A percentile compares a stretch with the other conserved stretches of the same genome.
These are phyloP conservation scores for Pseudomyrmex sp. DNA, from an alignment of 1,140 invertebrate species.

Conservation along the genomic window DNA sequence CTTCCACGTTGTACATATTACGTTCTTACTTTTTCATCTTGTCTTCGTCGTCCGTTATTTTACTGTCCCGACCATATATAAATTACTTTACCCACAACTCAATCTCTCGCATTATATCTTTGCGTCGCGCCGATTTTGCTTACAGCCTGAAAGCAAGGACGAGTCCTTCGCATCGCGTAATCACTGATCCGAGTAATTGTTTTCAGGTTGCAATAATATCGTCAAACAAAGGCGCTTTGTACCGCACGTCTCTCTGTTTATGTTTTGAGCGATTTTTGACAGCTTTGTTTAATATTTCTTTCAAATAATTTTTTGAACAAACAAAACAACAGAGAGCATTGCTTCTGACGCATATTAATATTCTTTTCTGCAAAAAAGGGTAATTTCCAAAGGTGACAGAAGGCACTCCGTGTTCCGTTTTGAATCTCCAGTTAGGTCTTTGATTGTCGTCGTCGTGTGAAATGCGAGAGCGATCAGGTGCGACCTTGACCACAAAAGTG, in stretches of 20 bases:
- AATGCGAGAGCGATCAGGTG: too few species aligned
- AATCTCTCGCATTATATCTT: not conserved
- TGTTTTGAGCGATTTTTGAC: not conserved
- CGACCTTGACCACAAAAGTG: conserved; percentile 59
- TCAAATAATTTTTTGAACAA: not conserved
- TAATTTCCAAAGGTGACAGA: not conserved
- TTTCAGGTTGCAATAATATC: not conserved
- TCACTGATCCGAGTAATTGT: not conserved
- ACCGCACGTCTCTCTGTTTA: not conserved
- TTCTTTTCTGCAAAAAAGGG: not conserved
- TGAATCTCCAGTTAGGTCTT: not conserved
- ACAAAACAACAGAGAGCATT: not conserved
- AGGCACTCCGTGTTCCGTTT: not conserved
- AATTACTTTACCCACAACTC: not conserved
- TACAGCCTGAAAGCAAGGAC: too few species aligned
- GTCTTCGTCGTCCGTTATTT: not conserved
- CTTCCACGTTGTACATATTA: not conserved
- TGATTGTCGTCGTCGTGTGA: not conserved
- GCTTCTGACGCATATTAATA: not conserved
- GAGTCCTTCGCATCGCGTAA: not conserved
- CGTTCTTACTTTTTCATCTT: not conserved
- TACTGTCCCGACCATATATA: not conserved
- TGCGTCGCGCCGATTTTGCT: not conserved
- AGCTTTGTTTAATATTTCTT: not conserved
- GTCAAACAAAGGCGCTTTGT: not conserved